These are phyloP conservation scores for Nesospiza acunhae DNA, from an alignment of 2,113 vertebrate genomes.

Conservation along the genomic window DNA sequence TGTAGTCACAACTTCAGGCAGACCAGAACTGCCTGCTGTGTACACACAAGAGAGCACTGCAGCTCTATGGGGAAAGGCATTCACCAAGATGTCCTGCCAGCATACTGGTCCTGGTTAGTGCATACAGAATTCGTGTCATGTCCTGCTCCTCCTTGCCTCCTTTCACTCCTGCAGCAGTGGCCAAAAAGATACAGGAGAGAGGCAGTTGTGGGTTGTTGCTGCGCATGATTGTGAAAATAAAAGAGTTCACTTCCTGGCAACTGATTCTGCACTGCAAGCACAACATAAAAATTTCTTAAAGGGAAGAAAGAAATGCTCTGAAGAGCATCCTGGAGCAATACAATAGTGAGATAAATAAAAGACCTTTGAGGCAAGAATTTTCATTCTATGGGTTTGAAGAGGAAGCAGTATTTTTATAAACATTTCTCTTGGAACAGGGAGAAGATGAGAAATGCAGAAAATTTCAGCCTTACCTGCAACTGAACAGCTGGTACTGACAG, in stretches of 20 bases:
- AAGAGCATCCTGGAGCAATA: slow-evolving; percentile 1
- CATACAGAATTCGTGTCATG: not conserved
- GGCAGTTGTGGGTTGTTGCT: not conserved
- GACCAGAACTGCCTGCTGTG: not conserved
- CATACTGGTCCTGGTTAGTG: not conserved
- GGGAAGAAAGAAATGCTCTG: slow-evolving; percentile 18
- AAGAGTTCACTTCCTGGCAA: not conserved
- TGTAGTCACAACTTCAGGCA: not conserved
- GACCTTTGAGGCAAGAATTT: not conserved
- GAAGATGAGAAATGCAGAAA: not conserved
- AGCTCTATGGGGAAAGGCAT: not conserved
- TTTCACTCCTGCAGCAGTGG: not conserved
- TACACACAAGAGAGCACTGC: rapidly evolving
- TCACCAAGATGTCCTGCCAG: not conserved
- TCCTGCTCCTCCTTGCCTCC: not conserved
- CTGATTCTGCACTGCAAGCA: not conserved
- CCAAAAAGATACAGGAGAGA: not conserved
- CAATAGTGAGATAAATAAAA: not conserved
- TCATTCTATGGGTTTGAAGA: slow-evolving; percentile 42
- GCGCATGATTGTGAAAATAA: not conserved
- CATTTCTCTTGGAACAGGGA: not conserved
- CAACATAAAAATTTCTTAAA: slow-evolving; percentile 20
- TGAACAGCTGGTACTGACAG: not conserved
- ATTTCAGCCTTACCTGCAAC: not conserved
- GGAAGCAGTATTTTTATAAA: not conserved